These are phyloP conservation scores for Leptobrachium ailaonicum DNA, from an alignment of 2,113 vertebrate species.

Conservation along the genomic window DNA sequence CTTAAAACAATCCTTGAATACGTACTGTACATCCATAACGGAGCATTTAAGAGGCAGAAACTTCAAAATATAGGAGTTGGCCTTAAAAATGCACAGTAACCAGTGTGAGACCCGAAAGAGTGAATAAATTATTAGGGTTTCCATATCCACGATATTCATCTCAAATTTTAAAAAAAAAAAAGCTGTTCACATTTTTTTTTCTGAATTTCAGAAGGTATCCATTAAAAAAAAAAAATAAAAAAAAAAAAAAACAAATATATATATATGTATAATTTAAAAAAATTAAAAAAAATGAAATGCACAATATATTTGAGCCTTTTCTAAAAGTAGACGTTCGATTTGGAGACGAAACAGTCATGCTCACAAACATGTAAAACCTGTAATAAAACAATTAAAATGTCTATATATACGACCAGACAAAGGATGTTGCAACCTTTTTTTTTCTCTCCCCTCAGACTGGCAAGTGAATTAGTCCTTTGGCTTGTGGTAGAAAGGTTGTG, in stretches of 20 bases:
- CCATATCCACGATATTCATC: background rate
- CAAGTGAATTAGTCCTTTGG: conserved; percentile 29
- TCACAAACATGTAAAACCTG: background rate
- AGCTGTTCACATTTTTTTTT: background rate
- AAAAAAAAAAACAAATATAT: background rate
- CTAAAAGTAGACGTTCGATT: background rate
- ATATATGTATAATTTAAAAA: background rate
- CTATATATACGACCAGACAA: conserved; percentile 10
- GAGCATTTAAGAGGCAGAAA: background rate
- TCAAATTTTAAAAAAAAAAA: background rate
- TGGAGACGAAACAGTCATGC: background rate
- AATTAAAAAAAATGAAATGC: conserved; percentile 3
- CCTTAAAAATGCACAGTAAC: background rate
- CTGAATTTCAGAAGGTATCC: background rate
- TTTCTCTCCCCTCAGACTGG: conserved; percentile 5
- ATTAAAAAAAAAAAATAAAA: background rate
- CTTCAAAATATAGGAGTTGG: background rate
- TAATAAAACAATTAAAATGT: conserved; percentile 36
- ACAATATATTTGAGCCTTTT: background rate
- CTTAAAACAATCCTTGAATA: too few species aligned
- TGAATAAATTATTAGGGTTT: background rate
- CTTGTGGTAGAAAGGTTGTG: conserved; percentile 27
- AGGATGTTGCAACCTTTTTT: background rate
- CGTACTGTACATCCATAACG: too few species aligned
- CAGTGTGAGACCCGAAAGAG: background rate